Evolutionary conservation across 2,888 invertebrate species (phyloP), one percentile per base, ranked within the genome.

Genomic region (Nipponacmea schrenckii): DNA sequence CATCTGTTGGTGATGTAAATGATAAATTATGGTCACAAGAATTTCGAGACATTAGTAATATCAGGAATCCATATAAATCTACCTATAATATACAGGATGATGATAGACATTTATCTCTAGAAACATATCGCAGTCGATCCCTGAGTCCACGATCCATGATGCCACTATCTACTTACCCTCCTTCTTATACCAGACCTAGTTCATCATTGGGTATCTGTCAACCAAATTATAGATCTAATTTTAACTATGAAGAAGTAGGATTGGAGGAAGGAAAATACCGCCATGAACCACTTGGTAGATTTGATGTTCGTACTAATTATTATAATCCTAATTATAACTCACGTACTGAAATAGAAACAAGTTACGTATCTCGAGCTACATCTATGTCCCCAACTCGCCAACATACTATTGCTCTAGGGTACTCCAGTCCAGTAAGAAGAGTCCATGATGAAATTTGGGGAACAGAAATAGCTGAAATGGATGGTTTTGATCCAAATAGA

Each of bases 361-460:
- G 24, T 24, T 24, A 24, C 20, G 56, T 56, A 14, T 24, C 20
- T 24, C 20, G 24, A 56, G 20, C 56, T 24, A 24, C 20, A 24
- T 56, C 56, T 10, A 24, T 56, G 10, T 10, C 20, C 24, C 56
- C 56, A 20, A 24, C 56, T 56, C 56, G 20, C 12, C 56, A 56
- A 20, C 39, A 39, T 5, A 56, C 77, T 66, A 81, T 82, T 15
- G 77, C 74, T 67, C 69, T 84, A 46, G 83, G 83, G 17, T 83
- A 83, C 77, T 80, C 78, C 70, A 82, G 82, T 70, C 83, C 84
- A n/a, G 78, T 83, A 26, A 68, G 82, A 17, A 83, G 82, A 67
- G 82, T 83, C 3, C 80, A 80, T 24, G 80, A 83, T 68, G 83
- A 84, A 73, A 83, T 84, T 26, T 84, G 83, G 83, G 83, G 81